These are phyloP conservation scores for Caenorhabditis sinica DNA, from an alignment of 2,888 invertebrate genomes.

Conservation along the genomic window DNA sequence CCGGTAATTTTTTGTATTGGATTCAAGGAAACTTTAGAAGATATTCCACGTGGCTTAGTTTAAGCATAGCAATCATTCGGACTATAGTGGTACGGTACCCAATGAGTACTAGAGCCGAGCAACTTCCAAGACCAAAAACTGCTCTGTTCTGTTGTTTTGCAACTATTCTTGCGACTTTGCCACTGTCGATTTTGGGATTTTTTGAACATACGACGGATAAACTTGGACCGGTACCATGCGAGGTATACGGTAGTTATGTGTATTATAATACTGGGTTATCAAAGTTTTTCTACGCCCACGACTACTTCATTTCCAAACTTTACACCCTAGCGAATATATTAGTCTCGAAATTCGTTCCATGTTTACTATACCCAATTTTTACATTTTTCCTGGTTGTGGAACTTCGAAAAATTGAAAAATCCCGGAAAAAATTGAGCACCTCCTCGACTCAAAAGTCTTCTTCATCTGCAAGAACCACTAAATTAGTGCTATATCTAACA, in stretches of 20 bases:
- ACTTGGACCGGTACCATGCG: neutral
- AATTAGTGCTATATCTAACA: neutral
- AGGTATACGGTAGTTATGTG: neutral
- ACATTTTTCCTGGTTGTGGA: neutral
- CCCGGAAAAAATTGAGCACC: neutral
- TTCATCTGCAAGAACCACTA: neutral
- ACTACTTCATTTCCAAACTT: neutral
- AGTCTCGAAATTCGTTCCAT: neutral
- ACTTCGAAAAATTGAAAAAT: neutral
- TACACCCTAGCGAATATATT: neutral
- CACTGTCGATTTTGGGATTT: neutral
- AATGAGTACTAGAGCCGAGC: neutral
- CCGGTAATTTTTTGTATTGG: neutral
- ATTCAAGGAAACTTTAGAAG: neutral
- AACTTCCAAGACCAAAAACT: neutral
- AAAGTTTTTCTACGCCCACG: neutral
- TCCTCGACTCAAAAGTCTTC: neutral
- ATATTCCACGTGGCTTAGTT: neutral
- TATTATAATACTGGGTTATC: neutral
- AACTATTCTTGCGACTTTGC: neutral
- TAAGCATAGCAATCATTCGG: neutral
- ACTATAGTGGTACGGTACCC: conserved; percentile 4
- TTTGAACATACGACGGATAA: neutral
- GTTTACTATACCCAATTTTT: neutral
- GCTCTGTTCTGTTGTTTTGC: neutral